These are phyloP conservation scores for Bombus sibiricus DNA, from an alignment of 1,140 invertebrate genomes.

Conservation along the genomic window DNA sequence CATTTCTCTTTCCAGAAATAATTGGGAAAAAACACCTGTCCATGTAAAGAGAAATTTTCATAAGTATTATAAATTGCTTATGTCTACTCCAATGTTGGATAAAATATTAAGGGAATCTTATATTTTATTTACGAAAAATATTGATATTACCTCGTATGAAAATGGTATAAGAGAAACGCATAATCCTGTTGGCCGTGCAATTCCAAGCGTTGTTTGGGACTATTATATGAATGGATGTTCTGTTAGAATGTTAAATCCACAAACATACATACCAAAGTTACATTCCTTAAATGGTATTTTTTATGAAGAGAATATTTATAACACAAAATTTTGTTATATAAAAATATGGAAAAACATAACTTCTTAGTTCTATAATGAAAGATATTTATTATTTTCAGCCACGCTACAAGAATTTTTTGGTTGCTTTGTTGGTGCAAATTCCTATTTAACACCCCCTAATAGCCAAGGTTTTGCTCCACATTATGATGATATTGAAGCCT, in stretches of 20 bases:
- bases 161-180: constrained; percentile 92
- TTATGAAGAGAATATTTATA: neutral
- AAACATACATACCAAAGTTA: constrained; percentile 89
- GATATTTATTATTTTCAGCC: constrained; percentile 75
- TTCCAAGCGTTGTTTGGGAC: constrained; percentile 94
- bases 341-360: neutral
- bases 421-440: constrained; percentile 96
- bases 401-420: constrained; percentile 96
- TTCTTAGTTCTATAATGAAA: neutral
- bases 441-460: constrained; percentile 96
- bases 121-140: constrained; percentile 92
- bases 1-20: constrained; percentile 73
- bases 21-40: constrained; percentile 93
- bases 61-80: constrained; percentile 88
- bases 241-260: constrained; percentile 96
- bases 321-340: neutral
- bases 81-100: constrained; percentile 91
- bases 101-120: constrained; percentile 89
- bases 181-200: constrained; percentile 91
- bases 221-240: constrained; percentile 95
- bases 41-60: constrained; percentile 87
- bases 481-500: constrained; percentile 99
- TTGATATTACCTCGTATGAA: constrained; percentile 94
- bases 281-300: constrained; percentile 84
- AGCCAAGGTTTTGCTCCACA: constrained; percentile 99